Conservation (phyloP, 2,797 vertebrate genomes). For the Erithacus rubecula region DNA sequence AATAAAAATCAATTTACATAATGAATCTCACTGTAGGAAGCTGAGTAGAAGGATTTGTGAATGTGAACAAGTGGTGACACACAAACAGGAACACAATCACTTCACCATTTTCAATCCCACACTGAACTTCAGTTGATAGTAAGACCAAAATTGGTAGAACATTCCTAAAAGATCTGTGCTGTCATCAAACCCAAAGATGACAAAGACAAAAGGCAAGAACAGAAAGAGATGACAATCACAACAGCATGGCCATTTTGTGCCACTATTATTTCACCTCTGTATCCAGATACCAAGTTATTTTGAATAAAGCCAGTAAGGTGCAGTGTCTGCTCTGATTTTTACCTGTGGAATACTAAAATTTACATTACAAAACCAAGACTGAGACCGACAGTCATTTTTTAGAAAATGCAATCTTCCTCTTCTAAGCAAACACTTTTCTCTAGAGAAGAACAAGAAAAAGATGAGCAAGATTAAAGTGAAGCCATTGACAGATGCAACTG, state of each 20-base stretch:
- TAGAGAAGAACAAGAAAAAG: not conserved
- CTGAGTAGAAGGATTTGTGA: not conserved
- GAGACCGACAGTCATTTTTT: not conserved
- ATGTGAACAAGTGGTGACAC: not conserved
- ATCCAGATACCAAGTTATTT: not conserved
- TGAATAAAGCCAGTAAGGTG: not conserved
- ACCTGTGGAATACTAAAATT: not conserved
- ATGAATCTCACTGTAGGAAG: not conserved
- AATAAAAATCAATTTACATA: not conserved
- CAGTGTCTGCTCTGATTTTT: not conserved
- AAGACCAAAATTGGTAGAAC: not conserved
- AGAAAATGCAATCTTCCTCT: not conserved
- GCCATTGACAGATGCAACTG: not conserved
- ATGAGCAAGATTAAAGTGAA: not conserved
- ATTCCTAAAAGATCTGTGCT: not conserved
- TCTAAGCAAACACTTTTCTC: not conserved
- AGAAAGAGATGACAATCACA: not conserved
- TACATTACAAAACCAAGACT: slow-evolving; percentile 19
- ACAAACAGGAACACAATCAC: not conserved
- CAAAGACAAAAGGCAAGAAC: not conserved
- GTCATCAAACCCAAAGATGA: not conserved
- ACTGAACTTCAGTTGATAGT: not conserved
- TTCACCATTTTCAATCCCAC: not conserved
- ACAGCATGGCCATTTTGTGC: not conserved
- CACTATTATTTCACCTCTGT: not conserved